These are phyloP conservation scores for Noctua comes DNA, from an alignment of 2,888 invertebrate genomes.

Conservation along the genomic window DNA sequence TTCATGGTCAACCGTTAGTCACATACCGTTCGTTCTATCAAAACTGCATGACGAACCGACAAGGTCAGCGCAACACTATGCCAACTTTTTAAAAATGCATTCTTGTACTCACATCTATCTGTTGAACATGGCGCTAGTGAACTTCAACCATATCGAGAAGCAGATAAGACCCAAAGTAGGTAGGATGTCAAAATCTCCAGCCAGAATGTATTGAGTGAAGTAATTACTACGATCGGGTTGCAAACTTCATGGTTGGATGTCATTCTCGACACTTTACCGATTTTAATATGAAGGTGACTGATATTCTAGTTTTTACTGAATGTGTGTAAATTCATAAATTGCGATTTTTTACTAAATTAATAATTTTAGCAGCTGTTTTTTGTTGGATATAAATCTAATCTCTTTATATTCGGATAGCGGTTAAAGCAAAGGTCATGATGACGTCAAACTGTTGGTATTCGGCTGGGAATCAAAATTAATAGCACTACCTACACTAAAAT, in stretches of 20 bases:
- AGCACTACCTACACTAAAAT: neutral
- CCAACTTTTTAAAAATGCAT: constrained; percentile 63
- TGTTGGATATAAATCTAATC: neutral
- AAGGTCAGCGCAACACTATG: constrained; percentile 64
- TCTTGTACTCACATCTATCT: constrained; percentile 11
- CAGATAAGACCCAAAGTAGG: constrained; percentile 15
- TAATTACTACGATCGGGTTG: constrained; percentile 33
- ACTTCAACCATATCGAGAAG: neutral
- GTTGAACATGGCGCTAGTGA: constrained; percentile 8
- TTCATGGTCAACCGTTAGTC: constrained; percentile 51
- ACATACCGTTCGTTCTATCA: constrained; percentile 52
- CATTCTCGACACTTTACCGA: constrained; percentile 50
- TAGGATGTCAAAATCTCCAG: constrained; percentile 9
- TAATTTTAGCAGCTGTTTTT: neutral
- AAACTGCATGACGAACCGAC: constrained; percentile 60
- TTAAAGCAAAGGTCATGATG: constrained; percentile 17
- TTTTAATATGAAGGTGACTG: constrained; percentile 28
- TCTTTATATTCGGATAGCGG: neutral
- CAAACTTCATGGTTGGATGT: constrained; percentile 37
- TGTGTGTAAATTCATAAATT: neutral
- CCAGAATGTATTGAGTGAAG: constrained; percentile 36
- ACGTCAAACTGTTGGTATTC: constrained; percentile 10
- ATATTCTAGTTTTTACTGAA: constrained; percentile 19
- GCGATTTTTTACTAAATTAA: neutral
- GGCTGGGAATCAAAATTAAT: neutral